phyloP scores from a whole-genome alignment of 1,140 invertebrate species.

The Drosophila azteca region DNA sequence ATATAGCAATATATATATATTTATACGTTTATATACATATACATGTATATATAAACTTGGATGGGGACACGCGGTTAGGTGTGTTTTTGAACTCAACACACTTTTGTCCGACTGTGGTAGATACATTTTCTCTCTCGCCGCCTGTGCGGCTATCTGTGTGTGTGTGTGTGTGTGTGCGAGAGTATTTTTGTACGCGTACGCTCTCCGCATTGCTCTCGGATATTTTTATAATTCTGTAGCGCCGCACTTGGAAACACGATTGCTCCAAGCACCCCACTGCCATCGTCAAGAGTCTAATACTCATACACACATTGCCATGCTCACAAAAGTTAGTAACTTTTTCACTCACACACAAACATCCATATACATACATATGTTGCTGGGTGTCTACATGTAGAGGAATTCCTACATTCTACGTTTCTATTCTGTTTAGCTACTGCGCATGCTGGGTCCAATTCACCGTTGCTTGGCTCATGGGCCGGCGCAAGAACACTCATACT shows the following conservation, averaged over 20 bases:
- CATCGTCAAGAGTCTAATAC: slow-evolving; percentile 30
- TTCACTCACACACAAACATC: slow-evolving; percentile 15
- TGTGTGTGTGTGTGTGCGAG: slow-evolving; percentile 10
- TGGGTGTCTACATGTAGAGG: slow-evolving; percentile 41
- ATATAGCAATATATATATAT: slow-evolving; percentile 28
- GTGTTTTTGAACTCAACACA: slow-evolving; percentile 53
- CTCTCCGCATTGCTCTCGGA: slow-evolving; percentile 24
- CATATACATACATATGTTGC: slow-evolving; percentile 6
- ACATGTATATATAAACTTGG: slow-evolving; percentile 40
- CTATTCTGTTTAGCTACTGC: slow-evolving; percentile 53
- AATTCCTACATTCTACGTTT: slow-evolving; percentile 42
- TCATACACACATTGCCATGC: background rate
- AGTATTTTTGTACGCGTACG: too few relatives aligned
- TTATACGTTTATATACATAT: slow-evolving; percentile 3
- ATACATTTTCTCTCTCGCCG: slow-evolving; percentile 42
- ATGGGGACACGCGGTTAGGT: slow-evolving; percentile 61
- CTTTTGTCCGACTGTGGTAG: slow-evolving; percentile 54
- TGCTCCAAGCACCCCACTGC: slow-evolving; percentile 13
- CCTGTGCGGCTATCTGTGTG: background rate
- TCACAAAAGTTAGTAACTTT: slow-evolving; percentile 48
- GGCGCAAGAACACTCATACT: slow-evolving; percentile 44
- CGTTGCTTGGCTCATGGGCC: slow-evolving; percentile 63
- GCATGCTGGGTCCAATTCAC: slow-evolving; percentile 61
- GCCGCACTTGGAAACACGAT: slow-evolving; percentile 53
- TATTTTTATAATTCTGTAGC: slow-evolving; percentile 60